Percentiles rank a stretch among this genome's conserved stretches.
phyloP scores from a whole-genome alignment of 37 sponge, comb jelly and placozoan species.

The Diacarnus erythraeanus region DNA sequence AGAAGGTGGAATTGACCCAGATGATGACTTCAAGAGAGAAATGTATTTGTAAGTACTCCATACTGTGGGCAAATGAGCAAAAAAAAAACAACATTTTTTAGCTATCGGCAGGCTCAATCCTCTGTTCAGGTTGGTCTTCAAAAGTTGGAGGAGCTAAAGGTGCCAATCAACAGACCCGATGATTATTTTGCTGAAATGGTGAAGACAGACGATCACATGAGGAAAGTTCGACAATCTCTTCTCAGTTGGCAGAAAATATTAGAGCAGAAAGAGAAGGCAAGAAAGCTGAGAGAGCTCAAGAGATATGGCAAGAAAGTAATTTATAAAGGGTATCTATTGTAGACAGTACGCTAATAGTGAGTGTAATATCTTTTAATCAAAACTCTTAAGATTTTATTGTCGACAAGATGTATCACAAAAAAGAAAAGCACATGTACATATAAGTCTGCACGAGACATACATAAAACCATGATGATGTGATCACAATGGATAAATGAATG shows the following conservation, averaged over 20 bases:
- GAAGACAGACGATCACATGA: slow-evolving; percentile 98
- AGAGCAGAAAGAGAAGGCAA: slow-evolving; percentile 82
- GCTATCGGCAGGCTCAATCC: slow-evolving; percentile 60
- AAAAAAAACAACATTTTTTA: neutral
- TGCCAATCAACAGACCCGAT: slow-evolving; percentile 75
- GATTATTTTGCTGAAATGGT: slow-evolving; percentile 99
- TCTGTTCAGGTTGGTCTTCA: slow-evolving; percentile 44
- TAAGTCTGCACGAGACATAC: no score
- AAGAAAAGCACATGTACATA: no score
- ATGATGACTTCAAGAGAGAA: slow-evolving; percentile 91
- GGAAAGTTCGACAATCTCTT: slow-evolving; percentile 76
- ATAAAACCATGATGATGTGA: no score
- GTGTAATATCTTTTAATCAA: neutral
- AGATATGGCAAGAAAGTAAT: slow-evolving; percentile 94
- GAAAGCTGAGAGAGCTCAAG: slow-evolving; percentile 81
- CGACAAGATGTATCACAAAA: no score
- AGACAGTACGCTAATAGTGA: no score
- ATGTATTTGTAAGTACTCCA: slow-evolving; percentile 72
- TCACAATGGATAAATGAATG: no score
- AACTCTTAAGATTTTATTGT: neutral
- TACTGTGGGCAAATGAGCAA: neutral
- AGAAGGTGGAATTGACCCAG: slow-evolving; percentile 34
- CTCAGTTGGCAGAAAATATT: slow-evolving; percentile 76
- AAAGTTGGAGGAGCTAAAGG: slow-evolving; percentile 67
- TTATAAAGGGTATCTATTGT: no score